Conservation (phyloP, 2,888 invertebrate genomes). For the Lapara coniferarum region DNA sequence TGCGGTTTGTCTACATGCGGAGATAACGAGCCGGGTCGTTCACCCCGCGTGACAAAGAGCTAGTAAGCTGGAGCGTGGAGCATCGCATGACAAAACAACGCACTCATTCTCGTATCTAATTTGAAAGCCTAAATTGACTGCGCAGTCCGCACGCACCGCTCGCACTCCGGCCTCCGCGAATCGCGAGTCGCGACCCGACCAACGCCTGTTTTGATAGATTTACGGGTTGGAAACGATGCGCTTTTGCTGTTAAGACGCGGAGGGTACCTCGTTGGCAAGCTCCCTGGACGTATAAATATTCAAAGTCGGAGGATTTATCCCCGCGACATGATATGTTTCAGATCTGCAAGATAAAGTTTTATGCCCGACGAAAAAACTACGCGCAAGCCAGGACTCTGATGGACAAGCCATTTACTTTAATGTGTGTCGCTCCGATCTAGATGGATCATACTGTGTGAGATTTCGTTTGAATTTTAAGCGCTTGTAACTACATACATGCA, state of each 20-base stretch:
- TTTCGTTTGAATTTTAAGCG: neutral
- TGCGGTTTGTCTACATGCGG: slow-evolving; percentile 67
- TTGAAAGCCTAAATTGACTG: slow-evolving; percentile 64
- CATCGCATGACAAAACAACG: slow-evolving; percentile 66
- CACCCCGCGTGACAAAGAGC: slow-evolving; percentile 59
- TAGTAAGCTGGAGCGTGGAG: slow-evolving; percentile 41
- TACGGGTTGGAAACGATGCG: slow-evolving; percentile 53
- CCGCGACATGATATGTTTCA: slow-evolving; percentile 48
- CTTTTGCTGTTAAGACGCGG: slow-evolving; percentile 46
- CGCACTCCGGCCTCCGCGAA: slow-evolving; percentile 33
- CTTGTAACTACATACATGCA: neutral
- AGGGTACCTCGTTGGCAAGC: slow-evolving; percentile 53
- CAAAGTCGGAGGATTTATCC: slow-evolving; percentile 50
- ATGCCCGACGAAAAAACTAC: slow-evolving; percentile 11
- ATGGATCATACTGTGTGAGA: slow-evolving; percentile 2
- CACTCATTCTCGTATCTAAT: slow-evolving; percentile 60
- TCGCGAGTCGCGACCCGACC: neutral
- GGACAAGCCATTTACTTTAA: slow-evolving; percentile 13
- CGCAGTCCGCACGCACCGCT: slow-evolving; percentile 46
- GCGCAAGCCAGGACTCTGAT: neutral
- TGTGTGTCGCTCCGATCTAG: neutral
- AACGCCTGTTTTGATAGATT: slow-evolving; percentile 49
- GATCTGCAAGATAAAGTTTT: slow-evolving; percentile 35
- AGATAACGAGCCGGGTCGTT: slow-evolving; percentile 74
- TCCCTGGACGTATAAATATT: slow-evolving; percentile 49